phyloP scores from a whole-genome alignment of 2,797 vertebrate species.

The Clarias fuscus region DNA sequence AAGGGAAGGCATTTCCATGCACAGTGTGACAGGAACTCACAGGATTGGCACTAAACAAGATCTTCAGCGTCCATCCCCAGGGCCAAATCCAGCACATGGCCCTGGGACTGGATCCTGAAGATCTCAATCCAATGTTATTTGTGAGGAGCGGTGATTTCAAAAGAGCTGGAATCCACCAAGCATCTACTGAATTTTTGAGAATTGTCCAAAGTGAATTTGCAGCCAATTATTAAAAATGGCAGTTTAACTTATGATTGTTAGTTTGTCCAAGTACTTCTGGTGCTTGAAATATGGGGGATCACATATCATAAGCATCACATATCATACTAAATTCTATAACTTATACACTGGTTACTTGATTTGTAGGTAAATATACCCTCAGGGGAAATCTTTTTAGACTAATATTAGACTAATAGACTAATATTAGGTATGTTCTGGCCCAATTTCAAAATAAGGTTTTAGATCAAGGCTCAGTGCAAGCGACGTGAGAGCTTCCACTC shows the following conservation, averaged over 20 bases:
- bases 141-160: no score
- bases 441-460: background rate
- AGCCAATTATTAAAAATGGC: background rate
- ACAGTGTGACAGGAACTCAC: no score
- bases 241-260: background rate
- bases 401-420: background rate
- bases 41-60: no score
- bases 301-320: background rate
- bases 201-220: background rate
- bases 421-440: background rate
- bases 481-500: background rate
- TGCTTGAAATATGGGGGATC: background rate
- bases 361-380: background rate
- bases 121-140: no score
- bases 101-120: no score
- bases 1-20: no score
- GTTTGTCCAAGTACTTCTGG: background rate
- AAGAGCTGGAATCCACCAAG: background rate
- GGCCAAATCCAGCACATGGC: no score
- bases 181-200: background rate
- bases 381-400: background rate
- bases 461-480: background rate
- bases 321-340: background rate
- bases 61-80: no score
- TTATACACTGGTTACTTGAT: background rate